Evolutionary conservation across 2,113 vertebrate genomes (phyloP).

Genomic region (Mohoua ochrocephala): DNA sequence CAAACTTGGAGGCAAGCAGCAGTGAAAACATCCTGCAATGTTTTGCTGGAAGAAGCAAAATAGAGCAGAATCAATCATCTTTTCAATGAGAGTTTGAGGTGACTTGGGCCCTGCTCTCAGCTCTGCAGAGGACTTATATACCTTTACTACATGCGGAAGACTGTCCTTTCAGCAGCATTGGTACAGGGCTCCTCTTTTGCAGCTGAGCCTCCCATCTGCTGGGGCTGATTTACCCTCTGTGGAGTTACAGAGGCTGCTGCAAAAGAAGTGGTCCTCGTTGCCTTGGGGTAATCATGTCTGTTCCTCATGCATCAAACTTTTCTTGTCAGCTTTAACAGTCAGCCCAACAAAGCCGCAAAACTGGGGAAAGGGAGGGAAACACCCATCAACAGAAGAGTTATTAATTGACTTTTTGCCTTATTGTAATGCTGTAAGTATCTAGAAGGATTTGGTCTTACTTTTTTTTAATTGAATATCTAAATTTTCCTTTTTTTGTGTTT

Average conservation of each 20-base stretch:
- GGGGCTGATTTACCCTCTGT: background rate
- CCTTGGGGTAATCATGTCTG: background rate
- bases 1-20: background rate
- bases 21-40: slow-evolving; percentile 6
- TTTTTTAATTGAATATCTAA: background rate
- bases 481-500: background rate
- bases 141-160: fast-evolving
- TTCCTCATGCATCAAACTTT: background rate
- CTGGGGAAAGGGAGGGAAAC: background rate
- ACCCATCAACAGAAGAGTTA: background rate
- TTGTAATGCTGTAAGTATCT: background rate
- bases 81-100: slow-evolving; percentile 39
- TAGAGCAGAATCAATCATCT: slow-evolving; percentile 31
- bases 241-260: background rate
- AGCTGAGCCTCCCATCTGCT: background rate
- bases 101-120: background rate
- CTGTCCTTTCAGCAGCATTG: background rate
- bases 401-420: background rate
- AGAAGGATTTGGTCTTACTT: background rate
- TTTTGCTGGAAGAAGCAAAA: slow-evolving; percentile 41
- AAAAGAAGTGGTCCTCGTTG: background rate
- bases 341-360: background rate
- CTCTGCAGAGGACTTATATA: background rate
- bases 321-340: background rate
- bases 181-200: background rate